Evolutionary conservation across 2,888 invertebrate species (phyloP), one percentile per base, ranked within the genome.

Genomic region (Atrina japonica): DNA sequence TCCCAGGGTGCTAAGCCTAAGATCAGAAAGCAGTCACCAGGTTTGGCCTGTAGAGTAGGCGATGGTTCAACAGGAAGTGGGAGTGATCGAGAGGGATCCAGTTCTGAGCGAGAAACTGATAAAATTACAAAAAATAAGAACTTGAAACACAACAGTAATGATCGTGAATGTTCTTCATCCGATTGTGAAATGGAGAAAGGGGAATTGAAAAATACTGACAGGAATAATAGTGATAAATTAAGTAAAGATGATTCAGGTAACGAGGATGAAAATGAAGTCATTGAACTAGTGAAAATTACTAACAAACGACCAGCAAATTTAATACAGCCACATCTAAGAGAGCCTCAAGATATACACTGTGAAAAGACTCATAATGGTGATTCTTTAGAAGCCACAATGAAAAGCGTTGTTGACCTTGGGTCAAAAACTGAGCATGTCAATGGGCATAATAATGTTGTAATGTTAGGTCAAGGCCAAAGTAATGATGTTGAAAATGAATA

Each of bases 401-500:
- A 27, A 27, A 43, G 43, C 27, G 11, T 45, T 9, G 45, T 27
- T 9, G 27, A 43, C 25, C n/a, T 25, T 11, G 43, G n/a, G 18
- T 29, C 27, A 61, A 50, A 49, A 21, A 14, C 49, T 29, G 16
- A 30, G 21, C 14, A 21, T 23, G 29, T 52, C 27, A 47, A 69
- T 21, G 29, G 47, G 3, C 45, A 21, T 35, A 60, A 65, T 7
- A 66, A 55, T 66, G 52, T 56, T 49, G n/a, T 68, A 7, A 45
- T 41, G 2, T 43, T 49, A 3, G 45, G 30, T 21, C 73, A 55
- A 9, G 63, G 60, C 3, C 72, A 70, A 29, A 73, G 84, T 50
- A 58, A 53, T 56, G 86, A 88, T 70, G 84, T 89, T 49, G 86
- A 88, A 66, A 89, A 89, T 80, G 89, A 89, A 68, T 89, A 89